Evolutionary conservation across 2,888 invertebrate species (phyloP).

Genomic region (Euproctis similis): DNA sequence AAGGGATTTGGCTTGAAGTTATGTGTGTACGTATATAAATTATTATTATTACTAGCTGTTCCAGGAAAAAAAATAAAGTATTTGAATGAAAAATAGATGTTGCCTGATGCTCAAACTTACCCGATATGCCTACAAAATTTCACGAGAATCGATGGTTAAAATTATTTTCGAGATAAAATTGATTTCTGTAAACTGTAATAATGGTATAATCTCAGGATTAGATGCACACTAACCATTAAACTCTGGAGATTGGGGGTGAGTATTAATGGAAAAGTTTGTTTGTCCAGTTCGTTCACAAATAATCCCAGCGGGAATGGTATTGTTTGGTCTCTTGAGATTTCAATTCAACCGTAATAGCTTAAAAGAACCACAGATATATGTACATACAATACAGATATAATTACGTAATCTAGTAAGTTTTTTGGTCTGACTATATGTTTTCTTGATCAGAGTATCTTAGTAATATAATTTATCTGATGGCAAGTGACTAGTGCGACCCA

Average conservation of each 20-base stretch:
- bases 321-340: conserved; percentile 3
- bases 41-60: too few relatives aligned
- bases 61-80: too few relatives aligned
- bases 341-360: conserved; percentile 1
- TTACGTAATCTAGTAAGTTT: not conserved
- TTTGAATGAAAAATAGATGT: too few relatives aligned
- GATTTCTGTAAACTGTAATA: too few relatives aligned
- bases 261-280: conserved; percentile 9
- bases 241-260: conserved; percentile 5
- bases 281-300: conserved; percentile 5
- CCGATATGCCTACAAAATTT: too few relatives aligned
- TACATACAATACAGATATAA: not conserved
- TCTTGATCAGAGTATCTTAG: not conserved
- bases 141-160: too few relatives aligned
- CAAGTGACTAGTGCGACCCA: too few relatives aligned
- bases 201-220: too few relatives aligned
- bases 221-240: not conserved
- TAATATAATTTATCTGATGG: not conserved
- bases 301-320: conserved; percentile 1
- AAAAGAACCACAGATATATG: not conserved
- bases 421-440: not conserved
- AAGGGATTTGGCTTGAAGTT: too few relatives aligned
- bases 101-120: too few relatives aligned
- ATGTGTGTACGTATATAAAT: too few relatives aligned
- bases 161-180: too few relatives aligned